Percentiles rank a stretch among this genome's conserved stretches.
Evolutionary conservation across 2,888 invertebrate species (phyloP).

Genomic region (Crossocerus cetratus): DNA sequence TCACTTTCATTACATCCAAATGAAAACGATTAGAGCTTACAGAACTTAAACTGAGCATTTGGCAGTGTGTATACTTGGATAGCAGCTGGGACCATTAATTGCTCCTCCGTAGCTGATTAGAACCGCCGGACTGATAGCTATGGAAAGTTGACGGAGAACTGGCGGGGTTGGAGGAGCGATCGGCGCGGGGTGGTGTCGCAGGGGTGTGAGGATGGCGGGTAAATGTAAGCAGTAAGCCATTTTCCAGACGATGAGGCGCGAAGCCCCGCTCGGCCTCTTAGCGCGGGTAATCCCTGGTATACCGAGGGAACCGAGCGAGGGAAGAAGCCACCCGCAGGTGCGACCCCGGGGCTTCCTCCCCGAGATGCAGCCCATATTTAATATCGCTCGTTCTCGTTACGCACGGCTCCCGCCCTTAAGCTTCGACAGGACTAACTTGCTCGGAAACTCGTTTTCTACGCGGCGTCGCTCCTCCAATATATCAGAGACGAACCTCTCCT

Average conservation of each 20-base stretch:
- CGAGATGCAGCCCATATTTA: constrained; percentile 60
- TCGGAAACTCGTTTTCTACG: constrained; percentile 39
- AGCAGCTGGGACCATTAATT: too few species aligned
- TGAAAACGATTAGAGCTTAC: background rate
- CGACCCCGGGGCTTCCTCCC: constrained; percentile 69
- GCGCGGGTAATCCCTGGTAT: constrained; percentile 74
- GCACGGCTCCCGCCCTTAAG: constrained; percentile 17
- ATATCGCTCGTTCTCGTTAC: constrained; percentile 60
- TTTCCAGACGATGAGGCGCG: constrained; percentile 78
- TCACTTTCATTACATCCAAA: background rate
- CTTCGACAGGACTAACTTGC: constrained; percentile 37
- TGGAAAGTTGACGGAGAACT: background rate
- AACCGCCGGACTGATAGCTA: background rate
- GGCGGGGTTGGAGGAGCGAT: background rate
- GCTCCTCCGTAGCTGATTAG: background rate
- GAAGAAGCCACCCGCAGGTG: constrained; percentile 75
- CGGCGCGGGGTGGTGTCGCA: constrained; percentile 4
- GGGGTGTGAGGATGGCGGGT: constrained; percentile 60
- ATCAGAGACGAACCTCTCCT: background rate
- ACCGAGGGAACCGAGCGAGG: constrained; percentile 61
- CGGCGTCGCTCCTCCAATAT: background rate
- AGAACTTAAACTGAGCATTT: background rate
- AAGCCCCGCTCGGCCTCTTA: constrained; percentile 74
- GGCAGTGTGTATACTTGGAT: too few species aligned
- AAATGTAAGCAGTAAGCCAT: constrained; percentile 77